These are phyloP conservation scores for Charadrius vociferus DNA, from an alignment of 2,113 vertebrate genomes.

Conservation along the genomic window DNA sequence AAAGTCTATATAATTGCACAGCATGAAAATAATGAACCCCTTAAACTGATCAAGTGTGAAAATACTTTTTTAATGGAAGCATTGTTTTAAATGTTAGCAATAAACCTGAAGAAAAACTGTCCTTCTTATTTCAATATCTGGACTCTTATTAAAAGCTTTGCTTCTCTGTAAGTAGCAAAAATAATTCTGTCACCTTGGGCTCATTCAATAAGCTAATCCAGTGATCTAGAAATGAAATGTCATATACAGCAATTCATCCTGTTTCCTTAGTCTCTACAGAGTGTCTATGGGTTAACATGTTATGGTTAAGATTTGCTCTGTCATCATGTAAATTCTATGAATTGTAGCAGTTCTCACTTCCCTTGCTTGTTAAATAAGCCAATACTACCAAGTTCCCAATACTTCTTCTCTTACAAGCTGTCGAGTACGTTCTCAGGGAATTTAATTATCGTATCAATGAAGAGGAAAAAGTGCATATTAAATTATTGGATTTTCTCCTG, in stretches of 20 bases:
- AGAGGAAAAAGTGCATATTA: not conserved
- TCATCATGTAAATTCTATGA: constrained; percentile 12
- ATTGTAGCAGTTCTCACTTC: not conserved
- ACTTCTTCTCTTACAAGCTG: not conserved
- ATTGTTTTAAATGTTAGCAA: constrained; percentile 35
- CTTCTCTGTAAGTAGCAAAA: constrained; percentile 31
- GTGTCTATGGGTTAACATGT: not conserved
- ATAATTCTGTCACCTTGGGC: constrained; percentile 30
- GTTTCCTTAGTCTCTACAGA: not conserved
- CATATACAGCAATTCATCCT: not conserved
- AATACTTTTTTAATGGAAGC: constrained; percentile 2
- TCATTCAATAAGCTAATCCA: constrained; percentile 37
- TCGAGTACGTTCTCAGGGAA: not conserved
- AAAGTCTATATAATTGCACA: constrained; percentile 14
- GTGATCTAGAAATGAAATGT: constrained; percentile 25
- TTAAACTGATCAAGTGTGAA: constrained; percentile 26
- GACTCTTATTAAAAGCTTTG: not conserved
- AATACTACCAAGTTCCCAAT: not conserved
- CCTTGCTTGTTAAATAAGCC: not conserved
- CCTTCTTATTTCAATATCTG: not conserved
- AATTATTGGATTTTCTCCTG: constrained; percentile 9
- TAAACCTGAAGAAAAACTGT: constrained; percentile 26
- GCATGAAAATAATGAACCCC: constrained; percentile 28
- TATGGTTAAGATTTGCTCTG: not conserved
- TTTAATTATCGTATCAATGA: constrained; percentile 32